Evolutionary conservation across 2,888 invertebrate species (phyloP).

Genomic region (Gari tellinella): DNA sequence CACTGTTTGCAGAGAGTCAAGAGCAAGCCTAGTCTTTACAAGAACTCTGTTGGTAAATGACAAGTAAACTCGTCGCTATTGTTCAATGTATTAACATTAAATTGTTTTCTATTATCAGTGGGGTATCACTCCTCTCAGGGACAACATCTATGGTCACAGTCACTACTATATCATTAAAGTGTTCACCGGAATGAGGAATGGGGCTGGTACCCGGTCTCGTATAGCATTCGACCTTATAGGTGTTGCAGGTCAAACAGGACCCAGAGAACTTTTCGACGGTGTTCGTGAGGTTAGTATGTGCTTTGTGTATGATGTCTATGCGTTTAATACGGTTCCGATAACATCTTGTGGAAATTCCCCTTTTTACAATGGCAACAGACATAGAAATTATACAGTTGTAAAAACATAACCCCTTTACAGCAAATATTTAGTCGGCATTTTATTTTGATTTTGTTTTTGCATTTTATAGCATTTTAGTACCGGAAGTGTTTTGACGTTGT

Average conservation of each 20-base stretch:
- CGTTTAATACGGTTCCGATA: too few species aligned
- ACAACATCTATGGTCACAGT: conserved; percentile 73
- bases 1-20: too few species aligned
- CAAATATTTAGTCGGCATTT: conserved; percentile 47
- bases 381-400: too few species aligned
- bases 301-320: too few species aligned
- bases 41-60: too few species aligned
- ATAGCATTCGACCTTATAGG: conserved; percentile 79
- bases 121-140: conserved; percentile 75
- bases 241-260: conserved; percentile 74
- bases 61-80: too few species aligned
- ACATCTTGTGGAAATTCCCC: too few species aligned
- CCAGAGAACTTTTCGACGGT: conserved; percentile 77
- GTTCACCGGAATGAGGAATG: conserved; percentile 76
- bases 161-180: conserved; percentile 78
- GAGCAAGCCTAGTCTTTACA: too few species aligned
- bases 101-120: conserved; percentile 65
- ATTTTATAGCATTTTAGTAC: conserved; percentile 57
- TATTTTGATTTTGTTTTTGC: conserved; percentile 50
- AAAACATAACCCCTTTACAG: too few species aligned
- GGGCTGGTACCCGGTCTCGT: conserved; percentile 75
- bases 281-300: conserved; percentile 57
- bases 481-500: conserved; percentile 60
- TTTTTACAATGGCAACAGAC: too few species aligned
- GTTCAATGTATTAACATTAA: too few species aligned